These are phyloP conservation scores for Notospermus geniculatus DNA, from an alignment of 1,140 invertebrate species.

Conservation along the genomic window DNA sequence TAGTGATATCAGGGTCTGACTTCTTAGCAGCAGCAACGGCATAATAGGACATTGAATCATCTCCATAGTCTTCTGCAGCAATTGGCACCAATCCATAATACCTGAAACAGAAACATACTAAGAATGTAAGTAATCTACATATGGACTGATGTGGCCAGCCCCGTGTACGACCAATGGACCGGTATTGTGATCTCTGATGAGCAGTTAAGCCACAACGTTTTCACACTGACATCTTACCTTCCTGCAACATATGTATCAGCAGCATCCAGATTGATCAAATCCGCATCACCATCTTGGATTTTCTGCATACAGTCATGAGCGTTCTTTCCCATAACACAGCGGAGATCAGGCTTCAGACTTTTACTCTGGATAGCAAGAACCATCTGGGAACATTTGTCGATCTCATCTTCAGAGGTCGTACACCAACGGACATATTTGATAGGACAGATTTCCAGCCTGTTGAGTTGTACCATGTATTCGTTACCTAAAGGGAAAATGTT, in stretches of 20 bases:
- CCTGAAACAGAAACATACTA: conserved; percentile 26
- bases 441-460: conserved; percentile 46
- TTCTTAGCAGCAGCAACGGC: conserved; percentile 54
- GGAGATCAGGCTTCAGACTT: conserved; percentile 79
- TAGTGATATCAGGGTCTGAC: conserved; percentile 39
- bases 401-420: conserved; percentile 85
- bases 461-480: conserved; percentile 34
- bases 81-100: conserved; percentile 53
- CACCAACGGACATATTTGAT: conserved; percentile 60
- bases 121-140: too few relatives aligned
- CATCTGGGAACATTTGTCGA: conserved; percentile 92
- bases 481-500: conserved; percentile 27
- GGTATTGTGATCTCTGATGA: too few relatives aligned
- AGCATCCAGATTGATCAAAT: conserved; percentile 53
- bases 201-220: too few relatives aligned
- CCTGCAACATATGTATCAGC: conserved; percentile 55
- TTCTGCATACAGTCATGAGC: conserved; percentile 86
- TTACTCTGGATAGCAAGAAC: conserved; percentile 79
- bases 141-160: too few relatives aligned
- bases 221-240: conserved; percentile 31
- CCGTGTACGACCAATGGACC: too few relatives aligned
- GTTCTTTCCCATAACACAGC: conserved; percentile 80
- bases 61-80: conserved; percentile 55
- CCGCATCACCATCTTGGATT: conserved; percentile 67
- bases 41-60: conserved; percentile 47